Base-by-base conservation (phyloP, 2,888 invertebrate species). In the Drosophila paramelanica region DNA sequence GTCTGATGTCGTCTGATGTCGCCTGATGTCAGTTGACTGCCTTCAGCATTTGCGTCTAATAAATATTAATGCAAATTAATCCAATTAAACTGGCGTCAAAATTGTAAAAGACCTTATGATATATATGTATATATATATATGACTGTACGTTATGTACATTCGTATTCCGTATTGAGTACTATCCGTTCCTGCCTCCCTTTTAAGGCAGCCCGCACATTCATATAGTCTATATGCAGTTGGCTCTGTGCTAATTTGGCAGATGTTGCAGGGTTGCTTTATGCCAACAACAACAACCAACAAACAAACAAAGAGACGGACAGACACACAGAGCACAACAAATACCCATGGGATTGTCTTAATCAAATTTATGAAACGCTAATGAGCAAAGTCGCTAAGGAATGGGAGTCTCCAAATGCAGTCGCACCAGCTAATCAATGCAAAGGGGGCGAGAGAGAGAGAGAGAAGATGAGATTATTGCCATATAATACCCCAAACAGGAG, bases 21-120 rank as follows among this genome's bases (percentile, higher is more conserved):
- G 52, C 42, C 65, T 71, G 67, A 49, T 67, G 73, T 56, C 67
- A 61, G 77, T 55, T 49, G 67, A 52, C 78, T 84, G 59, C 66
- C 67, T 60, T 69, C 67, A 81, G 88, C 88, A 83, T 83, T 83
- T 88, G 82, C 68, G 51, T 72, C 86, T 83, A 85, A 88, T 83
- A 83, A 83, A 83, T 83, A 83, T 83, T 83, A 83, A 83, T 83
- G 88, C 88, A 81, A 88, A 83, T 88, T 83, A 83, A 83, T 88
- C 88, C 82, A 83, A 83, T 83, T 83, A 88, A 83, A 74, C 70
- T 77, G 79, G 88, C 82, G 82, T 82, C 82, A 77, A 88, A 88
- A 88, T 88, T 88, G 86, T 81, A 72, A 83, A 88, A 88, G 88
- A 85, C 88, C 74, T 82, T 70, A 74, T 77, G 79, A 77, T 69